A percentile compares a stretch with the other conserved stretches of the same genome.
These are phyloP conservation scores for Haliclona indistincta DNA, from an alignment of 37 sponge, comb jelly and placozoan genomes.

Conservation along the genomic window DNA sequence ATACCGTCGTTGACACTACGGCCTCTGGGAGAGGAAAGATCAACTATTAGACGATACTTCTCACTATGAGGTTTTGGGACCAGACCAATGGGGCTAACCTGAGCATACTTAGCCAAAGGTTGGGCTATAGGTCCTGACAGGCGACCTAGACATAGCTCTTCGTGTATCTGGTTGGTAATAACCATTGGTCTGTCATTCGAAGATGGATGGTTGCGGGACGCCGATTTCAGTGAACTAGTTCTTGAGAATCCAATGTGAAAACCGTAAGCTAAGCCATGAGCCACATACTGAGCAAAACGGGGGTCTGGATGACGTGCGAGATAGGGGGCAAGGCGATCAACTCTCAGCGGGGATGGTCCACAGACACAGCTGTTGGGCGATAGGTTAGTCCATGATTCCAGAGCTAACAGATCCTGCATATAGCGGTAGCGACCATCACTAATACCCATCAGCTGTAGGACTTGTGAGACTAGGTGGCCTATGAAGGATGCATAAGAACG, in stretches of 20 bases:
- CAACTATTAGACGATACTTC: background rate
- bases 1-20: background rate
- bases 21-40: background rate
- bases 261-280: background rate
- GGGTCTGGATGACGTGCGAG: background rate
- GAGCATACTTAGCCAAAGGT: background rate
- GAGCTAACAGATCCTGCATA: no score
- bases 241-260: background rate
- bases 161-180: background rate
- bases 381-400: no score
- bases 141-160: background rate
- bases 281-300: background rate
- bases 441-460: no score
- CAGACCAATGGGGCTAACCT: background rate
- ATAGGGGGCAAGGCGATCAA: background rate
- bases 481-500: no score
- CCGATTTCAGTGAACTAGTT: background rate
- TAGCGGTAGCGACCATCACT: no score
- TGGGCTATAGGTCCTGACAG: background rate
- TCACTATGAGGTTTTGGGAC: background rate
- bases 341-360: no score
- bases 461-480: no score
- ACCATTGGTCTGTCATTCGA: background rate
- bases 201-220: background rate
- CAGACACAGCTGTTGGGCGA: no score